Base-by-base conservation (phyloP, 1,140 invertebrate genomes). In the Marisa cornuarietis region DNA sequence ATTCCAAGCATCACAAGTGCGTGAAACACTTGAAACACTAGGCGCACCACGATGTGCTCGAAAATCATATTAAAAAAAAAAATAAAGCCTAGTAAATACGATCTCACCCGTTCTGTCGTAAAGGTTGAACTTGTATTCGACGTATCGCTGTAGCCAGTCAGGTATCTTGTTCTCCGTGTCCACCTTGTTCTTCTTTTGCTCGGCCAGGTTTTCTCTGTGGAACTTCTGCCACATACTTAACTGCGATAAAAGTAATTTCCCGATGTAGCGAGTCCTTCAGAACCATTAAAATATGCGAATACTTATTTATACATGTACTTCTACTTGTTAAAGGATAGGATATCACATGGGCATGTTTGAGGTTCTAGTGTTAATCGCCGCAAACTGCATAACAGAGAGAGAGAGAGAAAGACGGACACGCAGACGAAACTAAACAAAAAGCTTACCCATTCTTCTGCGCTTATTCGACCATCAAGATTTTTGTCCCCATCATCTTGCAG, bases 81-180 rank as follows among this genome's bases (percentile, higher is more conserved):
- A 71, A 11, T 9, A 54, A 65, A n/a, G 22, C 26, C 14, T 42
- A 75, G 3, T 58, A 9, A 18, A 58, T 58, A 14, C 16, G 2
- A 58, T 58, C 82, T 77, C 49, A 90, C 90, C 88, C 75, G 90
- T 89, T 81, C 90, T 82, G 75, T 91, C 90, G 42, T 87, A 88
- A 2, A 91, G 83, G 79, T 89, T 87, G 76, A 91, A 91, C 73
- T 90, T 89, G 80, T 89, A 91, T 77, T 89, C 85, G 11, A 91
- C 85, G 79, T 91, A 91, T 26, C 87, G 84, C 18, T 89, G 85
- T 13, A 91, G 74, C 90, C 90, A 91, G 22, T 85, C 85, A 8
- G 90, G 90, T 13, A 91, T 71, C 42, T 85, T 85, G 13, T 76
- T 76, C 52, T 82, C 83, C 14, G 71, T 71, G 9, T 81, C 81